Conservation (phyloP, 2,888 invertebrate species). For the Petrophora chlorosata region DNA sequence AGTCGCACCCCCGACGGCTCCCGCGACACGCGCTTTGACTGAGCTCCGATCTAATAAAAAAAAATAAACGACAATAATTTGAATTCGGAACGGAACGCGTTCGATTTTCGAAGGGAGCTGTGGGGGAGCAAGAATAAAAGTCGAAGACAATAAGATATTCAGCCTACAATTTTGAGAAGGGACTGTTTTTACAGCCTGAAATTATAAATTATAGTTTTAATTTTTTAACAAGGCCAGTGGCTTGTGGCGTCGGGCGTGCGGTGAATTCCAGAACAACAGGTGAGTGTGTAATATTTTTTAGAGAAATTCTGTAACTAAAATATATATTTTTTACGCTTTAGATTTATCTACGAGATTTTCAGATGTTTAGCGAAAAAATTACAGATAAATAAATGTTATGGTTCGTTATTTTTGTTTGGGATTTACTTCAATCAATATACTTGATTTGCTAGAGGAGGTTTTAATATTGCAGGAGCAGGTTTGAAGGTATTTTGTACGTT, state of each 20-base stretch:
- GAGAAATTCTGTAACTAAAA: not conserved
- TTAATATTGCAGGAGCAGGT: too few species aligned
- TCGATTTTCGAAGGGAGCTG: slow-evolving; percentile 14
- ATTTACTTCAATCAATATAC: too few species aligned
- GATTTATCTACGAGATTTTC: too few species aligned
- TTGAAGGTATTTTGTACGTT: too few species aligned
- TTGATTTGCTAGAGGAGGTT: too few species aligned
- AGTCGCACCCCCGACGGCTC: slow-evolving; percentile 60
- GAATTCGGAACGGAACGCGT: slow-evolving; percentile 19
- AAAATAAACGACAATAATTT: slow-evolving; percentile 27
- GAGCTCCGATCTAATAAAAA: slow-evolving; percentile 1
- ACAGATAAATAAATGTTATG: too few species aligned
- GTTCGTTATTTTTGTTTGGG: too few species aligned
- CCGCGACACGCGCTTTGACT: slow-evolving; percentile 39
- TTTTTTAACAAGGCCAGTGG: slow-evolving; percentile 36
- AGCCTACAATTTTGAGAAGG: slow-evolving; percentile 3
- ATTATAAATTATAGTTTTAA: slow-evolving; percentile 15
- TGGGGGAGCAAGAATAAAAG: slow-evolving; percentile 2
- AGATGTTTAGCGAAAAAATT: too few species aligned
- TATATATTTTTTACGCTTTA: too few species aligned
- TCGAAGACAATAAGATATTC: slow-evolving; percentile 10
- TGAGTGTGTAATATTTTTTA: slow-evolving; percentile 34
- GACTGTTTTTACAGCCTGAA: slow-evolving; percentile 12
- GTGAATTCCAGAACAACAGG: slow-evolving; percentile 45
- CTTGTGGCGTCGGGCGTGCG: slow-evolving; percentile 42